Percentiles rank a stretch among this genome's conserved stretches.
Conservation (phyloP, 2,113 vertebrate species). For the Periophthalmus modestus region DNA sequence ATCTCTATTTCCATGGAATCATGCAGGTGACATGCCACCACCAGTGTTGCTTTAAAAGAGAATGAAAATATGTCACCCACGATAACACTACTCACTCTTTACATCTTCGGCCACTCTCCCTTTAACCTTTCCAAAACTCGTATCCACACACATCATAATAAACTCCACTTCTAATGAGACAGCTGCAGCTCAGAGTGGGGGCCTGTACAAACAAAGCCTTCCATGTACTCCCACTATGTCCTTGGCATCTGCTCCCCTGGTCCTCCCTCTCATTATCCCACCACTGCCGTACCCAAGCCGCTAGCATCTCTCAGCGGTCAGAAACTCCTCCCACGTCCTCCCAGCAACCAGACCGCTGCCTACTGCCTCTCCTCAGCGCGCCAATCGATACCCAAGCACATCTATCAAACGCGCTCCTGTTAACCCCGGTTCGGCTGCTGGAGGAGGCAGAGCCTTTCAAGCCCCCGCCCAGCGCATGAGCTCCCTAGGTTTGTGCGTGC, state of each 20-base stretch:
- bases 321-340: conserved; percentile 74
- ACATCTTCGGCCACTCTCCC: neutral
- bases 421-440: conserved; percentile 74
- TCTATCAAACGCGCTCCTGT: conserved; percentile 68
- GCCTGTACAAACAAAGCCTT: conserved; percentile 70
- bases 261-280: conserved; percentile 76
- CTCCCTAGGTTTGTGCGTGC: conserved; percentile 74
- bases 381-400: conserved; percentile 74
- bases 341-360: conserved; percentile 71
- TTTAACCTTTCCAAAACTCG: neutral
- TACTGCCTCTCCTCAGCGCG: conserved; percentile 64
- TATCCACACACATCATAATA: conserved; percentile 37
- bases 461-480: conserved; percentile 67
- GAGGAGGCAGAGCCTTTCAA: conserved; percentile 75
- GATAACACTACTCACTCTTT: neutral
- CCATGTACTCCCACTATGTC: conserved; percentile 76
- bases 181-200: conserved; percentile 67
- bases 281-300: conserved; percentile 66
- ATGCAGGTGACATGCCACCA: too few relatives aligned
- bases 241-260: conserved; percentile 76
- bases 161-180: conserved; percentile 61
- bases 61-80: neutral
- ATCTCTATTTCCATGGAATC: too few relatives aligned
- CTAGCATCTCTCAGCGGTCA: conserved; percentile 71
- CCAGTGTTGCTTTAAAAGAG: too few relatives aligned